Evolutionary conservation across 2,113 vertebrate species (phyloP).

Genomic region (Spermophilus dauricus): DNA sequence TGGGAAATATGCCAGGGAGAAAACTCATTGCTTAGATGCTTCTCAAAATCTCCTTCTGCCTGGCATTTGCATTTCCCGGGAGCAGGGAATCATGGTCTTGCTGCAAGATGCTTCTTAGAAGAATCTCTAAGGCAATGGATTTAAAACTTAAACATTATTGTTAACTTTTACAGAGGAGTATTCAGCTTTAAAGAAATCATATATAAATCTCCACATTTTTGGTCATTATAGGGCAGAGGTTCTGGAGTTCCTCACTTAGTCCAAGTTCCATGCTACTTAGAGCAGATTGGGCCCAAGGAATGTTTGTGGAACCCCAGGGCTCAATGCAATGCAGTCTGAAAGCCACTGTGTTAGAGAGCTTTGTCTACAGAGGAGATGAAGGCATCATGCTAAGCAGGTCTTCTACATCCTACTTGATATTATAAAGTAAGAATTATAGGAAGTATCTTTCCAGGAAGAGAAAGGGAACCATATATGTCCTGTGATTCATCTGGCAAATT

Average conservation of each 20-base stretch:
- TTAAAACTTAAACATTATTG: slow-evolving; percentile 20
- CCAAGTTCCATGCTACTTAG: not conserved
- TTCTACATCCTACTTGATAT: not conserved
- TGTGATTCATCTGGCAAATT: not conserved
- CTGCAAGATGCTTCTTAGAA: slow-evolving; percentile 2
- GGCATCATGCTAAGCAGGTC: not conserved
- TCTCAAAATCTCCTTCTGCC: not conserved
- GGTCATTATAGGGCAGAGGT: not conserved
- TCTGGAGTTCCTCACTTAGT: not conserved
- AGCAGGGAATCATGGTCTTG: not conserved
- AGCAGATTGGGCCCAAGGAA: not conserved
- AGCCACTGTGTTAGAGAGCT: not conserved
- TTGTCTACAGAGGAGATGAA: not conserved
- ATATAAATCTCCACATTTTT: not conserved
- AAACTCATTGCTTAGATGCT: not conserved
- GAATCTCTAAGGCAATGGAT: slow-evolving; percentile 13
- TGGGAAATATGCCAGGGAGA: slow-evolving; percentile 27
- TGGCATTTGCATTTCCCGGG: not conserved
- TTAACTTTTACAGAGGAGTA: not conserved
- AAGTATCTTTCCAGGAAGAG: not conserved
- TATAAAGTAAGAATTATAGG: not conserved
- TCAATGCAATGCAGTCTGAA: not conserved
- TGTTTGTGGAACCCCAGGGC: not conserved
- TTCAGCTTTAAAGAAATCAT: slow-evolving; percentile 24
- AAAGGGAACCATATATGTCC: not conserved